Evolutionary conservation across 2,797 vertebrate genomes (phyloP).

Genomic region (Pteropus rufus): DNA sequence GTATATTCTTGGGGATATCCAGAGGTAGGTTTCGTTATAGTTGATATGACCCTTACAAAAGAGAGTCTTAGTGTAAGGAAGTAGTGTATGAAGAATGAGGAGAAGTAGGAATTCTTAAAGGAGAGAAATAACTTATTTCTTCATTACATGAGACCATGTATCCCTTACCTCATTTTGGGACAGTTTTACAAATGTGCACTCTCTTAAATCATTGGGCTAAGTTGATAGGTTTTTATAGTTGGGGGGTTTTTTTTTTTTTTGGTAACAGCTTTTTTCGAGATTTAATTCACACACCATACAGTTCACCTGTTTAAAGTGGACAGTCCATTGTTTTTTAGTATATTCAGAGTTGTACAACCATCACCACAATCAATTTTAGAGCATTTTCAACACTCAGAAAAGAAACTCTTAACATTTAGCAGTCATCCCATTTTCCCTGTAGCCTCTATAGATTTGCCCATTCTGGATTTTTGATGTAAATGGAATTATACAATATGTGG

Average conservation of each 20-base stretch:
- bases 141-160: neutral
- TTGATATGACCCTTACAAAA: neutral
- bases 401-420: neutral
- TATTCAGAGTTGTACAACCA: neutral
- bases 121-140: neutral
- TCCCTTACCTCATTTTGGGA: neutral
- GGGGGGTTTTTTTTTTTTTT: neutral
- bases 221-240: neutral
- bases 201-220: neutral
- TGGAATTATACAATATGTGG: neutral
- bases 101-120: slow-evolving; percentile 14
- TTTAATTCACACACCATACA: neutral
- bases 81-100: neutral
- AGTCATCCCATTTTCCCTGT: neutral
- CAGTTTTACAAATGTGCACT: neutral
- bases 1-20: neutral
- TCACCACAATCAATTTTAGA: neutral
- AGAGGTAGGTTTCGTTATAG: neutral
- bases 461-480: neutral
- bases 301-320: neutral
- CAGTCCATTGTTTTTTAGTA: neutral
- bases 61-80: neutral
- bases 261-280: neutral
- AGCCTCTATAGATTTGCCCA: neutral
- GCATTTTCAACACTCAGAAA: neutral